phyloP scores from a whole-genome alignment of 2,888 invertebrate genomes.

The Didymodactylos carnosus region DNA sequence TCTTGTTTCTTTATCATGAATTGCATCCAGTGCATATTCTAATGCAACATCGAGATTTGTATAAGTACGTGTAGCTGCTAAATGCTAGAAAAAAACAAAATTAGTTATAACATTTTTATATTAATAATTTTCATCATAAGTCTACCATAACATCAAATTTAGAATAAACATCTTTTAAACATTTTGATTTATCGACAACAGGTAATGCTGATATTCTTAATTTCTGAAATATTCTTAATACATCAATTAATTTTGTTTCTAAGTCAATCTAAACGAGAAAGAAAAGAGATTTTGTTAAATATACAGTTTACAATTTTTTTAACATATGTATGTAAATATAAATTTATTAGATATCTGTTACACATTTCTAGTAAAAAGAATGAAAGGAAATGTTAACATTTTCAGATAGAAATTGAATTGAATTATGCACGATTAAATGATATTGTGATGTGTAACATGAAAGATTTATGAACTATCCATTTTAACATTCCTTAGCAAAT shows the following conservation, averaged over 20 bases:
- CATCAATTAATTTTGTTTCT: background rate
- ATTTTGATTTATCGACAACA: background rate
- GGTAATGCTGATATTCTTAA: background rate
- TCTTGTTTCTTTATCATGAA: background rate
- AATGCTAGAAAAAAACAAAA: background rate
- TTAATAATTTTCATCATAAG: background rate
- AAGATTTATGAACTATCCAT: no score
- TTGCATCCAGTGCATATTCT: background rate
- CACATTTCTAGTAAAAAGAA: no score
- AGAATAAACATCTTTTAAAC: background rate
- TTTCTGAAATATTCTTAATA: background rate
- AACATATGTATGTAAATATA: no score
- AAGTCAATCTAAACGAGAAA: background rate
- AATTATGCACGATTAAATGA: no score
- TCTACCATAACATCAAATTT: background rate
- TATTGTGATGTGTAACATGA: no score
- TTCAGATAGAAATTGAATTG: no score
- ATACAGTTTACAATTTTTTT: no score
- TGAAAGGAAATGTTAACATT: no score
- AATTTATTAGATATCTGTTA: no score
- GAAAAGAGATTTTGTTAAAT: no score
- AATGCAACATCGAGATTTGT: background rate
- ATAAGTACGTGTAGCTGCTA: background rate
- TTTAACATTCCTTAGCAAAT: no score
- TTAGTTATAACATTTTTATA: background rate